Base-by-base conservation (phyloP, 2,888 invertebrate species). In the Oligia strigilis region DNA sequence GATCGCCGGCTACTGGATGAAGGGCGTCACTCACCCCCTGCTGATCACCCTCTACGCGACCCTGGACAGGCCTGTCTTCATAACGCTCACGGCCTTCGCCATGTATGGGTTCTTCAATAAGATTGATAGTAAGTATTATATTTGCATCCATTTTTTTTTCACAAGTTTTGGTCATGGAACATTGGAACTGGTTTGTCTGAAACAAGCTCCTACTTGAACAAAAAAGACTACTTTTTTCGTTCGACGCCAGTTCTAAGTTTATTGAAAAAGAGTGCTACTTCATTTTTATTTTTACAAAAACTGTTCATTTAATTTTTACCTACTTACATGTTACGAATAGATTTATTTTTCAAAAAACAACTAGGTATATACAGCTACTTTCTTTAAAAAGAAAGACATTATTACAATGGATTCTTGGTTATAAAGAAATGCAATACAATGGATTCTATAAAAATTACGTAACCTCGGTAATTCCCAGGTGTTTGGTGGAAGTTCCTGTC, bases 101-200 rank as follows among this genome's bases (percentile, higher is more conserved):
- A 90, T 94, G 90, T 87, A 92, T 72, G 94, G 95, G 14, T 92
- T 91, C 87, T 87, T 94, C 87, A 91, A 92, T 76, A 90, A 92
- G 60, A 85, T 94, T 64, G 93, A 93, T 72, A 83, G 95, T 95
- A 19, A 93, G 94, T 93, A 78, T 70, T 29, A n/a, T 14, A 13
- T 13, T 49, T 49, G 49, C 49, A 23, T 19, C 13, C 29, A 69
- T n/a, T 49, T 52, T 52, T 19, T 49, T 52, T 19, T 70, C 9
- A 9, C 4, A 4, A 19, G 36, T 64, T 36, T 9, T 64, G 9
- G 36, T 36, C 40, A 19, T 36, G 4, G 36, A 40, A 11, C 19
- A 6, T 40, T 40, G 40, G 14, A 55, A 55, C 14, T 52, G 23
- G 8, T 52, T 52, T 14, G 4, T 36, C 52, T 23, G 52, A 71